Evolutionary conservation across 2,888 invertebrate genomes (phyloP), one percentile per base, ranked within the genome.

Genomic region (Ommatoiulus sabulosus): DNA sequence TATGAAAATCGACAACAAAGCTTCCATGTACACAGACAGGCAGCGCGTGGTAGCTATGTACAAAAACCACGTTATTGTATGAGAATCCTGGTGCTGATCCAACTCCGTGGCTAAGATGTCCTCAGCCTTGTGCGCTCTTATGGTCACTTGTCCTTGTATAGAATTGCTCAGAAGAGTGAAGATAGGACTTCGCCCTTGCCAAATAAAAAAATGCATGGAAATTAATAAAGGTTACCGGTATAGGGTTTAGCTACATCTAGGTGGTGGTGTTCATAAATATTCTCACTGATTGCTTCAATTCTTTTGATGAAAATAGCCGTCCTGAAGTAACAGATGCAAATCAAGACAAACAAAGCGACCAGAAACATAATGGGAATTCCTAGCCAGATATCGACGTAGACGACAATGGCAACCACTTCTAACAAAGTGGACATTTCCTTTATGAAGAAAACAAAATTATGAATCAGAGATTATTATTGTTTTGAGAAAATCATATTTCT

Each of bases 11-110:
- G 43, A 43, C 24, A 98, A 98, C 88, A 97, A 95, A 90, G 97
- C 94, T 92, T 99, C 99, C 91, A 99, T 93, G 95, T 97, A 97
- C 91, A 98, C 96, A 0, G 98, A 98, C 92, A 99, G 98, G 91
- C 99, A 98, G 90, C 98, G 95, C 24, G 97, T 97, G 7, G 97
- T 96, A 0, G 97, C 95, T 88, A 99, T 95, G 92, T 97, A 98
- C 91, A 97, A 94, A 92, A 95, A 98, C 96, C 97, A 99, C 7
- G 98, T 96, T 0, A 98, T 96, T 88, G 97, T 97, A 92, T 99
- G 98, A 6, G 94, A 92, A 91, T 97, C 95, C 94, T 93, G 92
- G 89, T 91, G 91, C n/a, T 90, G 89, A 87, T 92, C 92, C 91
- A 93, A 94, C 90, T 92, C 92, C 44, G 91, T 94, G 85, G 95